Evolutionary conservation across 2,888 invertebrate genomes (phyloP).

Genomic region (Lapara coniferarum): DNA sequence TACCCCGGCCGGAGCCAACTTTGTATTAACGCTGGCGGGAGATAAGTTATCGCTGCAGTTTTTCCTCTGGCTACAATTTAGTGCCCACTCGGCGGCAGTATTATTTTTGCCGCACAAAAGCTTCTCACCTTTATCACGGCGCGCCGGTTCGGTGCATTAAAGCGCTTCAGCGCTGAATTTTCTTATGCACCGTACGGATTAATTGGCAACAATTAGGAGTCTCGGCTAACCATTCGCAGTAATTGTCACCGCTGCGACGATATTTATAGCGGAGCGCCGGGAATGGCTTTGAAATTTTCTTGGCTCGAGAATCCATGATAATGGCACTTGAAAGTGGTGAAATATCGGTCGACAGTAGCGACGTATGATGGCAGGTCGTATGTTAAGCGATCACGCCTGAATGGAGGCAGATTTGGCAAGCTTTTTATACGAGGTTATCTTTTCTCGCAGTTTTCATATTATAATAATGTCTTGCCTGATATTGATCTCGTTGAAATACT

Average conservation of each 20-base stretch:
- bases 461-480: conserved; percentile 18
- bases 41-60: conserved; percentile 40
- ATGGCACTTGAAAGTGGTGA: conserved; percentile 44
- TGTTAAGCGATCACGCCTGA: conserved; percentile 29
- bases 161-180: conserved; percentile 38
- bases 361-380: conserved; percentile 31
- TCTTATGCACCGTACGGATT: conserved; percentile 44
- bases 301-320: conserved; percentile 44
- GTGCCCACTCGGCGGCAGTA: conserved; percentile 20
- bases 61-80: conserved; percentile 33
- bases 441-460: conserved; percentile 20
- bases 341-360: conserved; percentile 29
- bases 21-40: conserved; percentile 19
- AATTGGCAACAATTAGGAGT: conserved; percentile 48
- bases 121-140: conserved; percentile 28
- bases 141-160: conserved; percentile 30
- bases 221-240: conserved; percentile 42
- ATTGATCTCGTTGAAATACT: conserved; percentile 11
- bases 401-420: conserved; percentile 35
- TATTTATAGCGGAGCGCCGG: conserved; percentile 38
- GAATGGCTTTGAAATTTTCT: conserved; percentile 42
- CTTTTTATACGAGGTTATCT: conserved; percentile 24
- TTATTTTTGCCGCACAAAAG: conserved; percentile 32
- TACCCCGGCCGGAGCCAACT: conserved; percentile 26
- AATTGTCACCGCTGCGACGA: conserved; percentile 45